Evolutionary conservation across 2,797 vertebrate genomes (phyloP), one percentile per base, ranked within the genome.

Genomic region (Eulemur albifrons): DNA sequence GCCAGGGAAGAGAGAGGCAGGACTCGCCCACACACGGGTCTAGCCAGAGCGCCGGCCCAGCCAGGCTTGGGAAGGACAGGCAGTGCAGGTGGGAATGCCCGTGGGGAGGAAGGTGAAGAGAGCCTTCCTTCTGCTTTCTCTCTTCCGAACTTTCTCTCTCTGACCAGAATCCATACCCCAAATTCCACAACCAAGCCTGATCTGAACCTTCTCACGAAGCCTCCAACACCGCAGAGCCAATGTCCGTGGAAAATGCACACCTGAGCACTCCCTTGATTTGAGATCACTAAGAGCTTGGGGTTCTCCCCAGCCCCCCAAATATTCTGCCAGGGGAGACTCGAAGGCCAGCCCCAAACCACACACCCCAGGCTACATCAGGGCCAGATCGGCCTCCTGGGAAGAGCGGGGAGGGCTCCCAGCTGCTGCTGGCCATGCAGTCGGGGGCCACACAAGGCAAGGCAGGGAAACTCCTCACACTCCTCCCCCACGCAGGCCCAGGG

Each of bases 191-290:
- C 40, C 30, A 27, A 40, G 20, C 63, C n/a, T 40, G n/a, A 40
- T 38, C 27, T 70, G n/a, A 38, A 59, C 15, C n/a, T 38, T 4
- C 81, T 70, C 59, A n/a, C 14, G 11, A 75, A 88, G 35, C 57
- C 40, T 30, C 2, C 12, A 76, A 35, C 0, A 4, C 3, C n/a
- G 23, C 23, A 4, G 61, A 89, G 59, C 30, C 18, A 1, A n/a
- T 2, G 7, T 32, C 59, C 57, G 32, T 17, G 11, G 81, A 45
- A 35, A 43, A 63, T 43, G 5, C 23, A 2, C 48, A 85, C 32
- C 17, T 21, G 7, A 3, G 23, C 4, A 50, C 67, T 30, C 61
- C 82, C 23, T 59, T 35, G 32, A 27, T 17, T 73, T 7, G 8
- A 1, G 1, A 52, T 45, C 35, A 30, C 72, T 35, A 4, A 85